Evolutionary conservation across 30 jellyfish, hydroid and myxozoan genomes (phyloP).

Genomic region (Sanderia malayensis): DNA sequence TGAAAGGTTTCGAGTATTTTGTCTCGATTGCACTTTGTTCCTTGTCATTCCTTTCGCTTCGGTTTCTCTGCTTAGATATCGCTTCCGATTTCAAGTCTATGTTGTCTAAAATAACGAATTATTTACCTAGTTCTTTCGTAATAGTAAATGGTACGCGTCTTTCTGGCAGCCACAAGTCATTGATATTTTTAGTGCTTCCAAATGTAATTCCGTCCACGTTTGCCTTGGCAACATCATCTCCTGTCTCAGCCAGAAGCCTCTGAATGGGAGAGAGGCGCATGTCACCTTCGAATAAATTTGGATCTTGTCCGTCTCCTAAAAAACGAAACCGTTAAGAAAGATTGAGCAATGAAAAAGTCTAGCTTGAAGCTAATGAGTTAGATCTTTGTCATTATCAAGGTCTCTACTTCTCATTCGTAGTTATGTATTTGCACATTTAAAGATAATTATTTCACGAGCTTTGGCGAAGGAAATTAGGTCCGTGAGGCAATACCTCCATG

Average conservation of each 20-base stretch:
- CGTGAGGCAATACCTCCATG: neutral
- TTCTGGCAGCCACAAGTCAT: slow-evolving; percentile 76
- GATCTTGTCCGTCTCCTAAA: slow-evolving; percentile 31
- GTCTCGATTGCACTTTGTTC: no score
- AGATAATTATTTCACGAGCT: neutral
- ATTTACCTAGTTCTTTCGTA: slow-evolving; percentile 53
- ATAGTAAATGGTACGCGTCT: slow-evolving; percentile 74
- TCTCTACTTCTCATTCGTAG: neutral
- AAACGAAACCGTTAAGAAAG: no score
- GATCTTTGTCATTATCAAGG: neutral
- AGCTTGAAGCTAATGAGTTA: no score
- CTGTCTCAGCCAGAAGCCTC: slow-evolving; percentile 72
- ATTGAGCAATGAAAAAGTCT: no score
- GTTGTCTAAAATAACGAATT: no score
- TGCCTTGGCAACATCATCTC: slow-evolving; percentile 88
- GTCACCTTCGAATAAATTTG: slow-evolving; percentile 73
- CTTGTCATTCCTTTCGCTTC: no score
- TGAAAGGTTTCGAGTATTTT: no score
- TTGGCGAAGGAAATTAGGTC: neutral
- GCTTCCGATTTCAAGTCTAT: no score
- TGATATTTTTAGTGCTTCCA: slow-evolving; percentile 60
- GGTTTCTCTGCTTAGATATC: no score
- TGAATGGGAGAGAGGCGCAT: slow-evolving; percentile 87
- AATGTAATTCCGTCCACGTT: slow-evolving; percentile 19
- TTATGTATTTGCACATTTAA: neutral